Percentiles rank a stretch among this genome's conserved stretches.
Conservation (phyloP, 1,140 invertebrate species). For the Heliconius himera region DNA sequence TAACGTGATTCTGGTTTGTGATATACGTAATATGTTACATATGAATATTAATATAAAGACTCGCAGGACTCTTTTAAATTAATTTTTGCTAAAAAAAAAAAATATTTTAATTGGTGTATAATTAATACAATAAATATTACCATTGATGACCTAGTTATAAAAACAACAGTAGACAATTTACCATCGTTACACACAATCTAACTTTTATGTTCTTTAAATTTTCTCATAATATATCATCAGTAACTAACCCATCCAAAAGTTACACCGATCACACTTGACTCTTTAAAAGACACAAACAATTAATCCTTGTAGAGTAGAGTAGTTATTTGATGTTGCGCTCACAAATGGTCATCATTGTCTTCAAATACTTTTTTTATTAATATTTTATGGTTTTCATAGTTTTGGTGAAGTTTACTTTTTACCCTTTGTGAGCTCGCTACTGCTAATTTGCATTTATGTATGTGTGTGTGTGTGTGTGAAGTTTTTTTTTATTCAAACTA, state of each 20-base stretch:
- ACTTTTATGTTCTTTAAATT: not conserved
- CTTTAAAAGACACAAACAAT: conserved; percentile 10
- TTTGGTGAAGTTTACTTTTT: not conserved
- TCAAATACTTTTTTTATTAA: not conserved
- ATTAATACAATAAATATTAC: not conserved
- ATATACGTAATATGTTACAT: not conserved
- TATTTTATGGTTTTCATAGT: not conserved
- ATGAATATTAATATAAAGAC: not conserved
- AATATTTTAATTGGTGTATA: not conserved
- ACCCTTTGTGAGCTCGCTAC: conserved; percentile 18
- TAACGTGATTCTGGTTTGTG: not conserved
- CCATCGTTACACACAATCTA: not conserved
- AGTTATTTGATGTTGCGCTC: conserved; percentile 17
- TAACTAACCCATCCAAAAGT: not conserved
- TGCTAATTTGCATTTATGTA: conserved; percentile 22
- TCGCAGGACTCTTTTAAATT: no score
- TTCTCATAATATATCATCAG: not conserved
- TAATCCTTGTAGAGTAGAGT: conserved; percentile 9
- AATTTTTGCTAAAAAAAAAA: not conserved
- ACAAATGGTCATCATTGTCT: conserved; percentile 9
- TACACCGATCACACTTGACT: conserved; percentile 15
- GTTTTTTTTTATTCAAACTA: not conserved
- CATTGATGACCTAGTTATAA: not conserved
- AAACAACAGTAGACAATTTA: not conserved
- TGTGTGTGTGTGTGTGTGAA: not conserved